A percentile compares a stretch with the other conserved stretches of the same genome.
Evolutionary conservation across 2,113 vertebrate genomes (phyloP).

Genomic region (Sinocyclocheilus grahami): DNA sequence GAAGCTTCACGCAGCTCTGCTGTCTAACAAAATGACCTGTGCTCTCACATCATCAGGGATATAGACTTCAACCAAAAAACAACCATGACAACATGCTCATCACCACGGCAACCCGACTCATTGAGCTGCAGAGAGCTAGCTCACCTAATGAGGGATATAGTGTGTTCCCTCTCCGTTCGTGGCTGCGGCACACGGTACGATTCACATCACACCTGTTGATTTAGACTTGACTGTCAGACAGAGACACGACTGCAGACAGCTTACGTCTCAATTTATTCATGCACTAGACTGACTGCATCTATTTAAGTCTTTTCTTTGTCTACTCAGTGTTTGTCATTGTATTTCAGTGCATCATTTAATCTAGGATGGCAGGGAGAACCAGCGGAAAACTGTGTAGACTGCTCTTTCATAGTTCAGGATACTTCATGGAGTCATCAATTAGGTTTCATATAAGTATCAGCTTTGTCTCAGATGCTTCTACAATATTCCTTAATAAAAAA

Average conservation of each 20-base stretch:
- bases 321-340: neutral
- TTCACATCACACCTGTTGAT: slow-evolving; percentile 15
- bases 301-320: neutral
- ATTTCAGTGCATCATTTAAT: neutral
- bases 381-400: neutral
- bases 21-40: slow-evolving; percentile 42
- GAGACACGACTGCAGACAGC: slow-evolving; percentile 11
- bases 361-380: neutral
- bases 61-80: slow-evolving; percentile 45
- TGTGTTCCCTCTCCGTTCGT: slow-evolving; percentile 48
- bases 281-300: neutral
- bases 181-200: neutral
- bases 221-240: slow-evolving; percentile 15
- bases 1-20: slow-evolving; percentile 31
- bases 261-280: neutral
- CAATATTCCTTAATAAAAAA: neutral
- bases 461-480: neutral
- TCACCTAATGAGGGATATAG: slow-evolving; percentile 43
- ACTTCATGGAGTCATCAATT: neutral
- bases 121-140: slow-evolving; percentile 41
- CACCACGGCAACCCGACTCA: slow-evolving; percentile 54
- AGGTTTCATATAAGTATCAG: neutral
- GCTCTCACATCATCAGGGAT: slow-evolving; percentile 33
- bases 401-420: neutral
- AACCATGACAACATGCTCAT: slow-evolving; percentile 46